Percentiles rank a stretch among this genome's conserved stretches.
Conservation (phyloP, 1,140 invertebrate genomes). For the Ylistrum balloti region DNA sequence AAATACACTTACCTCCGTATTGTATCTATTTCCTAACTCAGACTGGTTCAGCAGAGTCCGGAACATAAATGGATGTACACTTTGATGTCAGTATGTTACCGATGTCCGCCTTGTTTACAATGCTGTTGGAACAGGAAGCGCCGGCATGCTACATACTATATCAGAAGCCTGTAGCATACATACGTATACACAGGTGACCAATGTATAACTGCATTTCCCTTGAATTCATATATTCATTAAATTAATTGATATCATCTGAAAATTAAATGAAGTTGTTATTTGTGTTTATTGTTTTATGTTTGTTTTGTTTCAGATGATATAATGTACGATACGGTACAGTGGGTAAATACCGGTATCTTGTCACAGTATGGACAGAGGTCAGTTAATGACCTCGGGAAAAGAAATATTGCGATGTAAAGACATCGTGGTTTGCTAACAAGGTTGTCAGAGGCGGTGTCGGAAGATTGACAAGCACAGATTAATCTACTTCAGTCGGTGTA, state of each 20-base stretch:
- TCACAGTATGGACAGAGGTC: not conserved
- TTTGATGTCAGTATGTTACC: not conserved
- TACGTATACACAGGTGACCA: not conserved
- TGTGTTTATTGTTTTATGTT: not conserved
- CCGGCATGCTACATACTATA: not conserved
- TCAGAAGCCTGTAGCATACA: not conserved
- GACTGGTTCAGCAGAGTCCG: not conserved
- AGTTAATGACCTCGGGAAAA: constrained; percentile 1
- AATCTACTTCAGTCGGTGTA: too few relatives aligned
- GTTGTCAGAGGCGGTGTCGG: not conserved
- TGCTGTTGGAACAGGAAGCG: not conserved
- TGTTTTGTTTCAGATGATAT: not conserved
- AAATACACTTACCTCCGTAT: not conserved
- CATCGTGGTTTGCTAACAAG: not conserved
- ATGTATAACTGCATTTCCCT: not conserved
- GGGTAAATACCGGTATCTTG: not conserved
- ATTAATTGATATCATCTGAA: not conserved
- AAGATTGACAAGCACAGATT: not conserved
- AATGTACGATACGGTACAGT: not conserved
- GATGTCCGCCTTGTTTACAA: not conserved
- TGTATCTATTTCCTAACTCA: not conserved
- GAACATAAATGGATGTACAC: not conserved
- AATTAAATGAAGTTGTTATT: not conserved
- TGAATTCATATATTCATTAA: not conserved
- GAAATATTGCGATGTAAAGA: not conserved